Percentiles rank a stretch among this genome's conserved stretches.
phyloP scores from a whole-genome alignment of 2,113 vertebrate species.

The Trematocara nigrifrons region DNA sequence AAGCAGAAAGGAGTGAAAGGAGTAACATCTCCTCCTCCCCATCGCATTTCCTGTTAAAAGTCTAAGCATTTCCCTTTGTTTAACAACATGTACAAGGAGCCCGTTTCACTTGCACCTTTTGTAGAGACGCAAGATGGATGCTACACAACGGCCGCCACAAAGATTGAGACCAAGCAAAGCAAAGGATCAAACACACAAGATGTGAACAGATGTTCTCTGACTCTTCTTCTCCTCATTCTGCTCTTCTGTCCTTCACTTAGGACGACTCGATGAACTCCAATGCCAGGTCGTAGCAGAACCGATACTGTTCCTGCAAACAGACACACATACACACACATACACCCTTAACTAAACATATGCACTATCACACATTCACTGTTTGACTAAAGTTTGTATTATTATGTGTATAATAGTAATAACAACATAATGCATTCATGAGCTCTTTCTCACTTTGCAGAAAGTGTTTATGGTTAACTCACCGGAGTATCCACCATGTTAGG shows the following conservation, averaged over 20 bases:
- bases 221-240: slow-evolving; percentile 36
- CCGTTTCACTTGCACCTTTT: neutral
- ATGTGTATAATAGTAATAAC: neutral
- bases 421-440: neutral
- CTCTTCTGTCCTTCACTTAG: slow-evolving; percentile 56
- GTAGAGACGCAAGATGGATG: slow-evolving; percentile 19
- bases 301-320: slow-evolving; percentile 87
- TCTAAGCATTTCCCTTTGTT: slow-evolving; percentile 28
- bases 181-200: slow-evolving; percentile 18
- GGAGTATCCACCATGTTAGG: slow-evolving; percentile 99
- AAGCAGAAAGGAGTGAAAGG: slow-evolving; percentile 31
- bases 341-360: neutral
- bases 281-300: slow-evolving; percentile 96
- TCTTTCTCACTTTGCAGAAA: neutral
- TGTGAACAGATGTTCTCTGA: slow-evolving; percentile 9
- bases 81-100: neutral
- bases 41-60: neutral
- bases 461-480: slow-evolving; percentile 69
- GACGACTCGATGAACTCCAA: slow-evolving; percentile 95
- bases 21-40: neutral
- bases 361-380: neutral
- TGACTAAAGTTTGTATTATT: neutral
- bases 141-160: slow-evolving; percentile 20
- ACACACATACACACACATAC: neutral
- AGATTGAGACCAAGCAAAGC: slow-evolving; percentile 14